Evolutionary conservation across 2,888 invertebrate species (phyloP).

Genomic region (Cephus sareptanus): DNA sequence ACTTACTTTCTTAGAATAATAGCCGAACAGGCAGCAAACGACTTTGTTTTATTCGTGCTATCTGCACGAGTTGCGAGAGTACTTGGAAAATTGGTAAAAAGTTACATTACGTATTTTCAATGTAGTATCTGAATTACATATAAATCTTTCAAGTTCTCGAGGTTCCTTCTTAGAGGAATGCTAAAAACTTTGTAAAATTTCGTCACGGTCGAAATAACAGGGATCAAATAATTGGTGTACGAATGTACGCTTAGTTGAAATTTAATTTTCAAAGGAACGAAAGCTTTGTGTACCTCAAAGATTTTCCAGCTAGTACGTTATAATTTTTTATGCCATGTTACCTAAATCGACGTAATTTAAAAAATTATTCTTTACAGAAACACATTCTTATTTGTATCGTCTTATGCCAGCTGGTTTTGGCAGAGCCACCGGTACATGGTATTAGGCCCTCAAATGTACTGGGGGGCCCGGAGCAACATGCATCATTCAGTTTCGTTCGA

Average conservation of each 20-base stretch:
- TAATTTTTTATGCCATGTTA: no score
- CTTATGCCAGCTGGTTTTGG: conserved; percentile 24
- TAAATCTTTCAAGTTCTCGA: background rate
- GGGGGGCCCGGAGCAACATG: conserved; percentile 55
- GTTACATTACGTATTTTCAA: background rate
- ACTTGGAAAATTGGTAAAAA: background rate
- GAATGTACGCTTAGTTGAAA: background rate
- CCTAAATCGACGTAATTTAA: background rate
- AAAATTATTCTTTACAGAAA: conserved; percentile 37
- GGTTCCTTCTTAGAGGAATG: background rate
- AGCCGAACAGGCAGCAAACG: background rate
- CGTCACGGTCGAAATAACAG: background rate
- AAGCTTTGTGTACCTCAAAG: background rate
- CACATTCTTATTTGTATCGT: conserved; percentile 24
- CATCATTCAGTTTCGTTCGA: conserved; percentile 58
- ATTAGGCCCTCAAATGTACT: conserved; percentile 51
- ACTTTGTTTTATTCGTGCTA: background rate
- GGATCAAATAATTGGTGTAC: background rate
- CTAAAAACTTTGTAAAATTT: background rate
- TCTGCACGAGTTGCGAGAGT: background rate
- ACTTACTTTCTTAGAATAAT: background rate
- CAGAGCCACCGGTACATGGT: conserved; percentile 40
- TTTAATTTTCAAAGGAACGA: background rate
- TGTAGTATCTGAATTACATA: background rate
- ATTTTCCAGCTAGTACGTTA: background rate